Base-by-base conservation (phyloP, 2,113 vertebrate species). In the Odontophorus gujanensis region DNA sequence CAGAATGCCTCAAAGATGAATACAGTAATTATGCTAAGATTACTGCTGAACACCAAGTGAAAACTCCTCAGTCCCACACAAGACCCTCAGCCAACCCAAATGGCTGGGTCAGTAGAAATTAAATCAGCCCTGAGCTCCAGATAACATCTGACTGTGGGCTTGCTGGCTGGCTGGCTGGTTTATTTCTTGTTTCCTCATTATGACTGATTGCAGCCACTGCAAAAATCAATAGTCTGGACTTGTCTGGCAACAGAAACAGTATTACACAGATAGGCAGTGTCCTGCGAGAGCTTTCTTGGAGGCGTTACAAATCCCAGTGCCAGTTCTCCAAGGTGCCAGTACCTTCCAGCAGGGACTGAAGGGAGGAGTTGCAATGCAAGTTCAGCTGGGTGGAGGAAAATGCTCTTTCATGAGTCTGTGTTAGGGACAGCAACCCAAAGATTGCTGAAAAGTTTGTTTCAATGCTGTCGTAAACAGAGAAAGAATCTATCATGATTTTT, bases 61-160 rank as follows among this genome's bases (percentile, higher is more conserved):
- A 65, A 91, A 65, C 79, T 85, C 72, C 25, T 13, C 17, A 28
- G 38, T 91, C 48, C 20, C 4, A 1, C 68, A 74, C 65, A 32
- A 83, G 75, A 90, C 61, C 93, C 85, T 30, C 78, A 84, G 79
- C 69, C 79, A 93, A 48, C 72, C 79, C 73, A 55, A 83, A 82
- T 0, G 45, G 77, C 83, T 84, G 85, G 95, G 93, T 98, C 97
- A 97, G 94, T 94, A 95, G 93, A 97, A 98, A 98, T 98, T 96
- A 92, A 96, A 96, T 93, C 89, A 97, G 65, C 43, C 2, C 80
- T 4, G 19, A 96, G 94, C 77, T 93, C 55, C 22, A 89, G 88
- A 90, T 96, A 83, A 92, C 90, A 89, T 86, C 91, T 87, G 93
- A 87, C 86, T 90, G 97, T 94, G 95, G 81, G 94, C 40, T 89